Base-by-base conservation (phyloP, 1,140 invertebrate genomes). In the Panagrolaimus sp. region DNA sequence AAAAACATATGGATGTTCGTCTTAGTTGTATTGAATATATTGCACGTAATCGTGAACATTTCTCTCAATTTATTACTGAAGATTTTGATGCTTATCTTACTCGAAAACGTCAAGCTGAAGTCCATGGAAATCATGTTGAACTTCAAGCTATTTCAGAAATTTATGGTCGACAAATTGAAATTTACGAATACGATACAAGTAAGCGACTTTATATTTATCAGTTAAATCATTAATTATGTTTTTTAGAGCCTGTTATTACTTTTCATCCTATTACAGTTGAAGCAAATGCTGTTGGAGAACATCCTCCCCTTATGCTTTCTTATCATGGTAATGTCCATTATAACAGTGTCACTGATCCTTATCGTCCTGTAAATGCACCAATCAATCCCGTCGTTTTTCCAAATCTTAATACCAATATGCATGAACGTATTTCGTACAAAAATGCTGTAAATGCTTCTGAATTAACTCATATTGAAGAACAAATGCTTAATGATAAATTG, bases 11-110 rank as follows among this genome's bases (percentile, higher is more conserved):
- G 67, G 86, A 89, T 68, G 90, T 94, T 20, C 86, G 92, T 45
- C 89, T 90, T 78, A 88, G 91, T 74, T 94, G 92, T 82, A 92
- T 94, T 89, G 92, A 95, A 85, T 94, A 94, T 78, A 91, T 95
- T 86, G 91, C 92, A 85, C 89, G 91, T 79, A 95, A 95, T 85
- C 86, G 88, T 53, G 92, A 94, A 83, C 92, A 92, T 78, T 95
- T 91, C 85, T 90, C 89, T n/a, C 90, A 92, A 76, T 95, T 92
- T 86, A 89, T 95, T 16, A 93, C 92, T 1, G 92, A 95, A 84
- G 91, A 94, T 85, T 92, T 95, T 83, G 88, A 88, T 63, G 89
- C 88, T 23, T 95, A 95, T 79, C 88, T 95, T 14, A 88, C 88
- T 79, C 86, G 92, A 23, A 86, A 86, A 74, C 72, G 81, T 63